Evolutionary conservation across 2,888 invertebrate genomes (phyloP), one percentile per base, ranked within the genome.

Genomic region (Rapana venosa): DNA sequence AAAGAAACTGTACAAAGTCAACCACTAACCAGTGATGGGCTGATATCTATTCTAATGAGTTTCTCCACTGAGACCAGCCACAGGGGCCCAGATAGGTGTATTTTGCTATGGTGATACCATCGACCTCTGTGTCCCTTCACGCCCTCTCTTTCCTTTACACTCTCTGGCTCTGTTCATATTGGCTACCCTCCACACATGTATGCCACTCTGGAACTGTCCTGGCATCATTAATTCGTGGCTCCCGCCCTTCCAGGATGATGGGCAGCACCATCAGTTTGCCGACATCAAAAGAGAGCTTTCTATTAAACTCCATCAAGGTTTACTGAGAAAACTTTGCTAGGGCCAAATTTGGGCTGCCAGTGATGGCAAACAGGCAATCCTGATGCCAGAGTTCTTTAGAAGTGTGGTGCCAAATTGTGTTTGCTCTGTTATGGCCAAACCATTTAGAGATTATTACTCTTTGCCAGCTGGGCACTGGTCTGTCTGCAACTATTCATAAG

Each of bases 401-500:
- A 74, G 89, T 56, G 74, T 74, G 22, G 56, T n/a, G 66, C 84
- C 83, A 88, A 89, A 89, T 89, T 89, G 89, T 89, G 89, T 89
- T 89, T 89, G 89, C 70, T 56, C 89, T 56, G 85, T 89, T 83
- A 85, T 89, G 83, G 85, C 84, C 83, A 89, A 89, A 89, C 89
- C 89, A 85, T 89, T 89, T 89, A 89, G 61, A 74, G 84, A 66
- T 89, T 89, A 89, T 89, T 89, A 84, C 89, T 88, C 66, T 66
- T 85, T 89, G 74, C 26, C 66, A 36, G 36, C 36, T 22, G 61
- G 35, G 22, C 30, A 58, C 32, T n/a, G 5, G 35, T 79, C 79
- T 79, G 35, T 35, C 32, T 79, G 35, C 79, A 79, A 8, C 79
- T 47, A 2, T 47, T 47, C 47, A 2, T 47, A 2, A 47, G 47